phyloP scores from a whole-genome alignment of 2,797 vertebrate genomes.

The Heteromormyrus szaboi region DNA sequence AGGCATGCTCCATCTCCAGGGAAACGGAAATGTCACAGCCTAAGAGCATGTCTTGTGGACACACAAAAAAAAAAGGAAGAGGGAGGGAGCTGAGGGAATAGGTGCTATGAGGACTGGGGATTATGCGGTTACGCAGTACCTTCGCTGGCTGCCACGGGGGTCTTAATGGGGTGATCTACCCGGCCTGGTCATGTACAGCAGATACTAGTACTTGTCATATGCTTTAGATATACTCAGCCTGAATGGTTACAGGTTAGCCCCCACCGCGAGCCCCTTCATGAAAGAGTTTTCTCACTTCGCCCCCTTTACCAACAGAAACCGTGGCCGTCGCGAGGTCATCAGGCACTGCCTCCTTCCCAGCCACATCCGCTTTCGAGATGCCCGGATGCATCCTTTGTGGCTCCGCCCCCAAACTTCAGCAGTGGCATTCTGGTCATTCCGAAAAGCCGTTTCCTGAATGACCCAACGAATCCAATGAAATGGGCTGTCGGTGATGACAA shows the following conservation, averaged over 20 bases:
- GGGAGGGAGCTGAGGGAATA: background rate
- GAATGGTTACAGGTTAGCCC: background rate
- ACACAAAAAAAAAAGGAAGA: constrained; percentile 41
- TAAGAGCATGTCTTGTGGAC: constrained; percentile 59
- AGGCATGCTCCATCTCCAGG: constrained; percentile 76
- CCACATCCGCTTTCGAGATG: background rate
- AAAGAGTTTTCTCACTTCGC: background rate
- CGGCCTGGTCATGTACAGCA: background rate
- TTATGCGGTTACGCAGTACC: background rate
- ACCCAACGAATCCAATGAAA: background rate
- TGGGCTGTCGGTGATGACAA: background rate
- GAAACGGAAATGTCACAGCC: constrained; percentile 74
- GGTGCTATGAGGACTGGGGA: constrained; percentile 9
- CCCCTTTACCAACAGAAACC: background rate
- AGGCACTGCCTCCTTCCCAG: background rate
- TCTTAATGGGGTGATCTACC: background rate
- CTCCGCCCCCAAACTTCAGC: background rate
- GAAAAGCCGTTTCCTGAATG: background rate
- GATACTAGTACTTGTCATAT: background rate
- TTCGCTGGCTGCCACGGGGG: background rate
- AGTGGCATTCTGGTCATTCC: background rate
- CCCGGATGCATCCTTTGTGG: background rate
- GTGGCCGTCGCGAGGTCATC: background rate
- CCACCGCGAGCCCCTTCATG: background rate
- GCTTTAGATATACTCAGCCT: background rate